Percentiles rank a stretch among this genome's conserved stretches.
These are phyloP conservation scores for Rhinoptilus africanus DNA, from an alignment of 2,113 vertebrate species.

Conservation along the genomic window DNA sequence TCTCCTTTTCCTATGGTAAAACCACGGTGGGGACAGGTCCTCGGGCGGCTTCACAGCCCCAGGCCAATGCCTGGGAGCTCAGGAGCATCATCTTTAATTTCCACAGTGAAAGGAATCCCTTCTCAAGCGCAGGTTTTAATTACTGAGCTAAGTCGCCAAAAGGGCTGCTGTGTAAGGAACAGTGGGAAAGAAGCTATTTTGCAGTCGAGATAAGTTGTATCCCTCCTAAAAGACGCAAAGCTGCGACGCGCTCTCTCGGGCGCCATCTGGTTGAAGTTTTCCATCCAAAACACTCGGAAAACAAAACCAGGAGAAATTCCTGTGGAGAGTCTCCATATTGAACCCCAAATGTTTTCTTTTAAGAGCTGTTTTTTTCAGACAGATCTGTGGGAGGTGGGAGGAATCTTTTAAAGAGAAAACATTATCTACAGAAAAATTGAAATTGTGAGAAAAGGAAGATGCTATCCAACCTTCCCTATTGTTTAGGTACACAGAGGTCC, in stretches of 20 bases:
- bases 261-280: conserved; percentile 21
- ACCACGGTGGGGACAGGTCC: accelerated
- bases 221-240: not conserved
- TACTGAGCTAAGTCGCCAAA: not conserved
- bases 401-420: not conserved
- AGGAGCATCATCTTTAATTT: accelerated
- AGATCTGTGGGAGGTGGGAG: not conserved
- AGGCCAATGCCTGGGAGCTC: not conserved
- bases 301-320: not conserved
- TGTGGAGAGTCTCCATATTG: not conserved
- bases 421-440: not conserved
- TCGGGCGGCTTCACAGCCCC: not conserved
- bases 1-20: not conserved
- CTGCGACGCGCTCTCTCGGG: not conserved
- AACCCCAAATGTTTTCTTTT: not conserved
- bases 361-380: not conserved
- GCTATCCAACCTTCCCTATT: not conserved
- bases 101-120: accelerated
- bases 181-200: not conserved
- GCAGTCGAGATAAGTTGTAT: not conserved
- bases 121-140: not conserved
- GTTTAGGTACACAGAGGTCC: too few species aligned
- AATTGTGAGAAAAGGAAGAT: not conserved
- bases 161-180: not conserved
- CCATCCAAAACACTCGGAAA: not conserved